These are phyloP conservation scores for Zele albiditarsus DNA, from an alignment of 2,888 invertebrate species.

Conservation along the genomic window DNA sequence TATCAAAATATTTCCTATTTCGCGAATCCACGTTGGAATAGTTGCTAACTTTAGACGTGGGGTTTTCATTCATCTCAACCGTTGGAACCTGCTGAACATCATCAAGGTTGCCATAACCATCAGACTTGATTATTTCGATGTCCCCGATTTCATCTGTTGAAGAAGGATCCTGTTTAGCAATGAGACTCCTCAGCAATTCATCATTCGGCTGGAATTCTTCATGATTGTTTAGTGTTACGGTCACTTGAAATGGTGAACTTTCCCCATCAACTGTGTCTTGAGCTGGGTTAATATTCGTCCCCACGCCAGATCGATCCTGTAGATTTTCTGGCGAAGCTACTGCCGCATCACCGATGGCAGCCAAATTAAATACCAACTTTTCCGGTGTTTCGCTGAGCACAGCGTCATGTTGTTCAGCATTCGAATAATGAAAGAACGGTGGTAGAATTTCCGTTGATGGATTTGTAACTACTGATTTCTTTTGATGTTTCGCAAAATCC, in stretches of 20 bases:
- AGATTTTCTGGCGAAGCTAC: neutral
- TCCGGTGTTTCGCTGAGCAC: neutral
- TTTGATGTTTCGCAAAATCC: neutral
- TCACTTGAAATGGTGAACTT: conserved; percentile 58
- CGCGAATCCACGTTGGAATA: neutral
- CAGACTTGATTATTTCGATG: conserved; percentile 49
- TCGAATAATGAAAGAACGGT: conserved; percentile 39
- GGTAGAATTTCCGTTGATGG: conserved; percentile 50
- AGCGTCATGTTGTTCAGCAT: conserved; percentile 23
- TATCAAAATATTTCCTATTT: neutral
- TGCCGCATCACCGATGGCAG: neutral
- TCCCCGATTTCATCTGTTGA: conserved; percentile 27
- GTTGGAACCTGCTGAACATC: neutral
- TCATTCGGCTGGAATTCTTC: conserved; percentile 49
- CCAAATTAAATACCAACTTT: conserved; percentile 7
- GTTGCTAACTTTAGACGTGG: neutral
- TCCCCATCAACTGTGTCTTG: conserved; percentile 46
- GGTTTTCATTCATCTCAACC: neutral
- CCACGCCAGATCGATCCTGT: neutral
- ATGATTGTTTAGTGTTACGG: conserved; percentile 54
- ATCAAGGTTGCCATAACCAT: conserved; percentile 10
- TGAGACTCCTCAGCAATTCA: conserved; percentile 52
- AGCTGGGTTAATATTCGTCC: conserved; percentile 16
- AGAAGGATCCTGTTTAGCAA: conserved; percentile 49
- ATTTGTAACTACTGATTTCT: conserved; percentile 37